Evolutionary conservation across 2,113 vertebrate species (phyloP), one percentile per base, ranked within the genome.

Genomic region (Chloropsis cyanopogon): DNA sequence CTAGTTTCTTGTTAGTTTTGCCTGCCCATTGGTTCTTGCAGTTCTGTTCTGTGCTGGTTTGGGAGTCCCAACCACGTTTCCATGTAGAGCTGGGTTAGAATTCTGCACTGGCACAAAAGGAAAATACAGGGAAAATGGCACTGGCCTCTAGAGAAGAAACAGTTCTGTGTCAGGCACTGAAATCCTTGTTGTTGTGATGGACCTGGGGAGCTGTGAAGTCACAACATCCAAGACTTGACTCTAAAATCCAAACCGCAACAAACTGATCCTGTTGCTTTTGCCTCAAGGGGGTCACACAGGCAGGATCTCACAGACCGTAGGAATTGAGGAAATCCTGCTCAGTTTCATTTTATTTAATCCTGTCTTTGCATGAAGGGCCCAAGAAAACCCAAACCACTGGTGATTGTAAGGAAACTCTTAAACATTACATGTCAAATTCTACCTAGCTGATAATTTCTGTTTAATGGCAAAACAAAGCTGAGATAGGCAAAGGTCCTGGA

Each of bases 1-100:
- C 90, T 89, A 71, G 63, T 82, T 85, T 94, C 93, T 96, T 88
- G 80, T 76, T 94, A 35, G 92, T 92, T 93, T 71, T 64, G 85
- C 82, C 81, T 91, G 94, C 95, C 91, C 82, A 7, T 82, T 65
- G 75, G 68, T 88, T 78, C 92, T 84, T 60, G 68, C 79, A 47
- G 86, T 92, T 93, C 91, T 88, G 85, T 76, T 79, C 93, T 89
- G 82, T 42, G 92, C 93, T 82, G 86, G 93, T 63, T 81, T 53
- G 90, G 91, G 93, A 93, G 86, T 35, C 81, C 66, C 81, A 19
- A 47, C 72, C 46, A 2, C 57, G 6, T 64, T 78, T 28, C 78
- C 77, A 2, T 19, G 11, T 10, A 10, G n/a, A 65, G 79, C 64
- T 91, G 89, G 92, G 59, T 82, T 63, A 31, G 94, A 90, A 86